Evolutionary conservation across 2,797 vertebrate species (phyloP), one percentile per base, ranked within the genome.

Genomic region (Ambastaia sidthimunki): DNA sequence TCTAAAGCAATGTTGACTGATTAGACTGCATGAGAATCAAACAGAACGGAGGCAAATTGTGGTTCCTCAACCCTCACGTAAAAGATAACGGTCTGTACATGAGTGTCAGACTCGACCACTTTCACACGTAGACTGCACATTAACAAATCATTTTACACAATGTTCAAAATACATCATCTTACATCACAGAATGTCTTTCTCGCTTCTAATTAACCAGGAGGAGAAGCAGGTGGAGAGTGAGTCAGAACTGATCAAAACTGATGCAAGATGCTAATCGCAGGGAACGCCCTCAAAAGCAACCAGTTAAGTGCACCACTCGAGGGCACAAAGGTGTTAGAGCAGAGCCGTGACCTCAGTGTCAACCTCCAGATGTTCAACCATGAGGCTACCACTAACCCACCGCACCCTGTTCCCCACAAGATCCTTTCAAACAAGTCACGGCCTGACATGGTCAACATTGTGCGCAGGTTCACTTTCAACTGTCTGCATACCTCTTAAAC

Each of bases 301-400:
- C 15, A 62, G 13, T 62, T 48, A 21, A 41, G 67, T 18, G 9
- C 31, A 9, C 70, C 10, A 9, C 55, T 62, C 23, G 62, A 78
- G 44, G 23, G 54, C 15, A 21, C 44, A 70, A 70, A 71, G 28
- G 41, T 44, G 41, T 28, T 28, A 4, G 28, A 28, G 48, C 34
- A 57, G 50, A 21, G 18, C 16, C 11, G 67, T 52, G 19, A 34
- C 23, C 19, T 48, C 19, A 21, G 54, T 10, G 19, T 57, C 11
- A 23, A 19, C 54, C 2, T 18, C 18, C 66, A 70, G 75, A 70
- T 77, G 66, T 69, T 70, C 9, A 60, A 60, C 18, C 7, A 59
- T 60, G 11, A 21, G 7, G 65, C 37, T 31, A 25, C 16, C 16
- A 0, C 18, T 55, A 10, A 44, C 9, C 41, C 41, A 48, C 37